Base-by-base conservation (phyloP, 2,888 invertebrate genomes). In the Synanthedon andrenaeformis region DNA sequence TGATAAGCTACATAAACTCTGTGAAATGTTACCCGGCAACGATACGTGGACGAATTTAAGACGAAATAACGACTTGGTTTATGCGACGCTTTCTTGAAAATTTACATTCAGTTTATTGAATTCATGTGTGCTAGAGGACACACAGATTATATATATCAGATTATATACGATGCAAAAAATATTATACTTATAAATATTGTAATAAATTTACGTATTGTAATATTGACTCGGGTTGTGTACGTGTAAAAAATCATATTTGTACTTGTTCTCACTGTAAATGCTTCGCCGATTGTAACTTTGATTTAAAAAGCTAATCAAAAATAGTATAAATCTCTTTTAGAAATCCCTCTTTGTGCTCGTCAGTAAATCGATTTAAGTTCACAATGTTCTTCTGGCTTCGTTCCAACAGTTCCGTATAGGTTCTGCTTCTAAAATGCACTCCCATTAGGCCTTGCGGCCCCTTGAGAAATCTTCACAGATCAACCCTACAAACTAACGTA, bases 361-460 rank as follows among this genome's bases (percentile, higher is more conserved):
- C 55, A 55, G 53, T 55, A 57, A 58, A 57, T 60, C 60, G 74
- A 72, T 71, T 70, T 69, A 62, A 59, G 62, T 64, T 62, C 57
- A 55, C 57, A 57, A 61, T 59, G 58, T 62, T 63, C 63, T 64
- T 56, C 68, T 82, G 82, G 81, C 76, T 52, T 51, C 51, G 51
- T 57, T 70, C 79, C 80, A 79, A 66, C 54, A 50, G 12, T 13
- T 23, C 42, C 42, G 51, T 52, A 51, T 54, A 49, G 51, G 53
- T 54, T 55, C 54, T 49, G 55, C 52, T 62, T 71, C 66, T 69
- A 70, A 72, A 77, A 77, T 76, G 75, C 76, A 76, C 69, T 69
- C 67, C 76, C 72, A 79, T 82, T 82, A 82, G 72, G 69, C 60
- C 57, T 55, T 62, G 59, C 63, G 63, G 62, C 64, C 71, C 64